Evolutionary conservation across 2,888 invertebrate genomes (phyloP).

Genomic region (Protophormia terraenovae): DNA sequence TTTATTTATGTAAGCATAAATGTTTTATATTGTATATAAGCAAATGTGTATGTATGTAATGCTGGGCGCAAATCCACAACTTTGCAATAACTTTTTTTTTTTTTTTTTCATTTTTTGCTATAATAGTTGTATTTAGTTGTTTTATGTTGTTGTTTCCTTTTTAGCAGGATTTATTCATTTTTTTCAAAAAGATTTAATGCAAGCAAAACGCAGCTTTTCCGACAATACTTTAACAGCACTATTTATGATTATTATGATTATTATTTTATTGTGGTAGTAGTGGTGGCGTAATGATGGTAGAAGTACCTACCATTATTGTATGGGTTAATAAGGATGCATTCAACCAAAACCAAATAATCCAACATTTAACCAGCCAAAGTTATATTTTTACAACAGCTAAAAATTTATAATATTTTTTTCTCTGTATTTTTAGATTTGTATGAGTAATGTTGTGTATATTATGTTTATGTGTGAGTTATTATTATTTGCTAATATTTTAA

Average conservation of each 20-base stretch:
- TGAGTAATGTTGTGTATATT: not conserved
- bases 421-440: not conserved
- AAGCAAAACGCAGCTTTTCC: constrained; percentile 28
- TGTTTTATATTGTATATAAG: not conserved
- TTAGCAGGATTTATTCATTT: constrained; percentile 15
- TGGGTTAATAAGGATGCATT: not conserved
- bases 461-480: not conserved
- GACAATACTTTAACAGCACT: constrained; percentile 11
- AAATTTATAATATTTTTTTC: not conserved
- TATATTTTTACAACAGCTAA: not conserved
- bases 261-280: constrained; percentile 3
- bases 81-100: constrained; percentile 15
- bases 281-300: not conserved
- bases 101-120: not conserved
- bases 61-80: constrained; percentile 7
- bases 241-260: constrained; percentile 51
- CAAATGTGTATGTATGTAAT: not conserved
- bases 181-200: constrained; percentile 24
- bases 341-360: not conserved
- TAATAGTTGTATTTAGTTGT: constrained; percentile 20
- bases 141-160: constrained; percentile 43
- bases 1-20: constrained; percentile 16
- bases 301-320: not conserved
- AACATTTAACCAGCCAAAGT: not conserved
- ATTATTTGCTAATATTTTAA: not conserved